Evolutionary conservation across 92 coral and sea anemone genomes (phyloP).

Genomic region (Blastomussa wellsi): DNA sequence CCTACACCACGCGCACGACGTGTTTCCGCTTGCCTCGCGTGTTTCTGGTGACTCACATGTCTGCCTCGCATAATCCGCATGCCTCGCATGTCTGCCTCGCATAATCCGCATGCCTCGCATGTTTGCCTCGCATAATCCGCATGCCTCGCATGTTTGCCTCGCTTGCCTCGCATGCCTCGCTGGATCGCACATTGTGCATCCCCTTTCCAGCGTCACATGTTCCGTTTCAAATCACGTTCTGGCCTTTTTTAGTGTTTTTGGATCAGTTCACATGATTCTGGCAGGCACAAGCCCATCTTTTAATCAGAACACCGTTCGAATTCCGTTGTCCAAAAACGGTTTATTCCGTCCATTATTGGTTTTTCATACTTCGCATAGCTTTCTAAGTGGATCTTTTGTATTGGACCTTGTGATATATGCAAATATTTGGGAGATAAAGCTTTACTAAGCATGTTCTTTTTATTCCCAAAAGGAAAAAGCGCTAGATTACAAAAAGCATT

Average conservation of each 20-base stretch:
- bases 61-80: too few relatives aligned
- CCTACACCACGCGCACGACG: too few relatives aligned
- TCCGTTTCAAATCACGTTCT: neutral
- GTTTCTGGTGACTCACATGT: too few relatives aligned
- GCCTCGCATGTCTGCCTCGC: too few relatives aligned
- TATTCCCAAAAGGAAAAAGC: conserved; percentile 5
- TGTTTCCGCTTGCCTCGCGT: too few relatives aligned
- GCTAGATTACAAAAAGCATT: neutral
- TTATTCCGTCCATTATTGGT: neutral
- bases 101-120: too few relatives aligned
- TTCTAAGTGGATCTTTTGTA: conserved; percentile 1
- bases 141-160: too few relatives aligned
- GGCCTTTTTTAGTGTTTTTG: neutral
- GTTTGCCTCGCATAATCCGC: too few relatives aligned
- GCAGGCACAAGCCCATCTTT: neutral
- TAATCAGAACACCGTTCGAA: neutral
- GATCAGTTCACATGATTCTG: neutral
- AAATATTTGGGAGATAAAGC: neutral
- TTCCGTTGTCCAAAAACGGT: neutral
- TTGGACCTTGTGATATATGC: conserved; percentile 16
- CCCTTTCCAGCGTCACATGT: conserved; percentile 15
- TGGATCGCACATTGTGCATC: too few relatives aligned
- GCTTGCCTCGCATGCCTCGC: too few relatives aligned
- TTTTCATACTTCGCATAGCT: conserved; percentile 19
- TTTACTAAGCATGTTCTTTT: neutral